Conservation (phyloP, 2,797 vertebrate species). For the Hydrolagus colliei region DNA sequence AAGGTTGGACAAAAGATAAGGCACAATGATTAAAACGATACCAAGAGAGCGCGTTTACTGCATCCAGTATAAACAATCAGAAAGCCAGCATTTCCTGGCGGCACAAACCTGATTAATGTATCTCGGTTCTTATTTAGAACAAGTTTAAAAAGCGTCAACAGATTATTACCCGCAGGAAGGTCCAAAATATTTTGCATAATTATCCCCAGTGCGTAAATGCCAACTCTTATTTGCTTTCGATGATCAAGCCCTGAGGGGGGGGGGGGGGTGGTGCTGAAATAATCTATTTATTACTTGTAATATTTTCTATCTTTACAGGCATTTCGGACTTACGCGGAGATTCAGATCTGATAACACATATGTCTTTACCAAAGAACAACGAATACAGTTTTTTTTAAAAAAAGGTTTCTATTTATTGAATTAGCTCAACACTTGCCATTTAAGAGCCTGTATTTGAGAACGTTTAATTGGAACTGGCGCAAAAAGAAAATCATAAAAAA, state of each 20-base stretch:
- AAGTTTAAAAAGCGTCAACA: conserved; percentile 54
- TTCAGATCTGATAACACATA: not conserved
- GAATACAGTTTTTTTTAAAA: not conserved
- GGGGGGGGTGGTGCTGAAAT: conserved; percentile 56
- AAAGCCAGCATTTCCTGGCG: not conserved
- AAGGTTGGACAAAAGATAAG: conserved; percentile 12
- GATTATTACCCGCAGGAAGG: conserved; percentile 59
- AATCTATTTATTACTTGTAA: conserved; percentile 64
- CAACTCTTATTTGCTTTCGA: conserved; percentile 55
- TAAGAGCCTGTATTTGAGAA: not conserved
- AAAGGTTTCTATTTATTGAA: not conserved
- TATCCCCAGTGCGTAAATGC: conserved; percentile 49
- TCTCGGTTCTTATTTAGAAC: not conserved
- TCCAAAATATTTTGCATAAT: conserved; percentile 54
- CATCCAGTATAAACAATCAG: not conserved
- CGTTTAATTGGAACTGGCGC: not conserved
- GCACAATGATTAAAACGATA: not conserved
- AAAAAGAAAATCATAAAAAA: not conserved
- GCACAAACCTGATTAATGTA: conserved; percentile 7
- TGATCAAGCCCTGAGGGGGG: conserved; percentile 54
- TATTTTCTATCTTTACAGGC: conserved; percentile 41
- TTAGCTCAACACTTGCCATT: not conserved
- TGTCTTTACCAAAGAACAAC: not conserved
- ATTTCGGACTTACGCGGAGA: not conserved
- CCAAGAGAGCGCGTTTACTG: not conserved